A percentile compares a stretch with the other conserved stretches of the same genome.
Conservation (phyloP, 2,113 vertebrate genomes). For the Rhegmatorhina hoffmannsi region DNA sequence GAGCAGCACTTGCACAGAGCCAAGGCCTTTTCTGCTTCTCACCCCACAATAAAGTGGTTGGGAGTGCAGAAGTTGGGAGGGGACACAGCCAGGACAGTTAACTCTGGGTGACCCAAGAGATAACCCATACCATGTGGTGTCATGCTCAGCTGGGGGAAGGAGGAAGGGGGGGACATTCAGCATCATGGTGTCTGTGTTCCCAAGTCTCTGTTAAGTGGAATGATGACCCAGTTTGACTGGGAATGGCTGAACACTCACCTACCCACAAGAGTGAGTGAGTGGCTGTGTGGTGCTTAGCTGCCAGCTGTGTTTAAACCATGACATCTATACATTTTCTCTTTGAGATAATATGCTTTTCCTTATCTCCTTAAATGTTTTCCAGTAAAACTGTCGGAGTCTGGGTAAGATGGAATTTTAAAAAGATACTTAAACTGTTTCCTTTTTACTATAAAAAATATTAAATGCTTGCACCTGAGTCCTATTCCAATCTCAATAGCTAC, state of each 20-base stretch:
- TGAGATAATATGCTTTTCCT: background rate
- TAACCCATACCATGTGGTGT: background rate
- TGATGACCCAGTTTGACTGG: background rate
- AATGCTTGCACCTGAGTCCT: background rate
- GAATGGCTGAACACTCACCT: background rate
- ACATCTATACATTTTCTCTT: background rate
- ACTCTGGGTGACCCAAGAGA: background rate
- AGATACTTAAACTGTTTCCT: background rate
- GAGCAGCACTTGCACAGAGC: background rate
- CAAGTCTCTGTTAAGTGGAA: background rate
- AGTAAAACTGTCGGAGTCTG: background rate
- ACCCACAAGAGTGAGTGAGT: background rate
- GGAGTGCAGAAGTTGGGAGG: background rate
- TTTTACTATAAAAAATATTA: background rate
- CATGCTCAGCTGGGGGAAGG: background rate
- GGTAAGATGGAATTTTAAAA: background rate
- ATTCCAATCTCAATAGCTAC: background rate
- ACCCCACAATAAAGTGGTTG: fast-evolving
- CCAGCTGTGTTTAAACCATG: background rate
- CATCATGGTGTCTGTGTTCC: background rate
- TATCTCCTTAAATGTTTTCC: background rate
- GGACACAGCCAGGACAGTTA: background rate
- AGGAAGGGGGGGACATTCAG: background rate
- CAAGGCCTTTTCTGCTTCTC: background rate
- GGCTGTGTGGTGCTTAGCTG: background rate